Evolutionary conservation across 2,113 vertebrate species (phyloP).

Genomic region (Ammospiza caudacuta): DNA sequence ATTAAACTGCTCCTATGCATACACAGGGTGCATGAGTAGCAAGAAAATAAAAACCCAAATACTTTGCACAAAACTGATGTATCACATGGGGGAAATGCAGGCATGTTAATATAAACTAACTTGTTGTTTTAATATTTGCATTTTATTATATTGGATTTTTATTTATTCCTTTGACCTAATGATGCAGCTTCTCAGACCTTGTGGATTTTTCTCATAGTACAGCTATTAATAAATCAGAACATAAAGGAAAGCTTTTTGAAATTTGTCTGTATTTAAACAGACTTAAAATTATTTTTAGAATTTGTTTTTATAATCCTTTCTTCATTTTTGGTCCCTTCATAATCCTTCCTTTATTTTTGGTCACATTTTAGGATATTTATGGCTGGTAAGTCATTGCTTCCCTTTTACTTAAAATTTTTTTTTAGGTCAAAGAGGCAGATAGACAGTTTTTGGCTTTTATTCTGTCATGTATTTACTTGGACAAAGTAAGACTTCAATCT

Average conservation of each 20-base stretch:
- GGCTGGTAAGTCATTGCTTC: background rate
- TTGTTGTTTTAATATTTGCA: background rate
- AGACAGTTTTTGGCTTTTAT: background rate
- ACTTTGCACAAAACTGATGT: background rate
- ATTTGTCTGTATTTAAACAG: background rate
- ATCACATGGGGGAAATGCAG: background rate
- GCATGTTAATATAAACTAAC: rapidly evolving
- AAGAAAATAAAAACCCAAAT: background rate
- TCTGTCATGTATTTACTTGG: background rate
- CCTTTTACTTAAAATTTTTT: background rate
- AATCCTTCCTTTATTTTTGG: background rate
- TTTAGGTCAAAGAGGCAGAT: background rate
- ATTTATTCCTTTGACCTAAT: rapidly evolving
- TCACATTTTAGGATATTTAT: background rate
- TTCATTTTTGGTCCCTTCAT: background rate
- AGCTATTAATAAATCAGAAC: background rate
- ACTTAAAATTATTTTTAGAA: background rate
- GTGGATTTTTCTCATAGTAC: background rate
- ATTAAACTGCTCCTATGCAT: background rate
- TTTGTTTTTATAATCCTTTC: background rate
- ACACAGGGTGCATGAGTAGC: background rate
- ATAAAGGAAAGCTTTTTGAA: background rate
- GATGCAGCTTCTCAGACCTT: background rate
- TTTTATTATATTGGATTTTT: background rate
- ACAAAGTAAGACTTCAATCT: background rate